A percentile compares a stretch with the other conserved stretches of the same genome.
Conservation (phyloP, 2,113 vertebrate species). For the Dipodomys stephensi region DNA sequence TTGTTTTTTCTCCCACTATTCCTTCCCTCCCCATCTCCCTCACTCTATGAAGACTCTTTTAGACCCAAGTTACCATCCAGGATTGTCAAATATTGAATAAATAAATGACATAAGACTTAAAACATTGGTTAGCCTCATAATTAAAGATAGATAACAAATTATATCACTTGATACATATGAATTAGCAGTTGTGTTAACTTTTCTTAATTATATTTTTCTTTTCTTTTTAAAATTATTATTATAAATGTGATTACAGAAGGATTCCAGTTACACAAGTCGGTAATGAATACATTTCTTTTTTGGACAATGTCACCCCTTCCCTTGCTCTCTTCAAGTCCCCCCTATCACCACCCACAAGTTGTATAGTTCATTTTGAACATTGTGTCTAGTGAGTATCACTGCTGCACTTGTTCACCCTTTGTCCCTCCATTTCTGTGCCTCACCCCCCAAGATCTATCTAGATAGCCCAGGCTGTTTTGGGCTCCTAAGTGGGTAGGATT, state of each 20-base stretch:
- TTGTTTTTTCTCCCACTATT: too few species aligned
- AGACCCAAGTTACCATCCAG: background rate
- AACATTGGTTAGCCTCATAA: background rate
- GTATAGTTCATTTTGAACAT: too few species aligned
- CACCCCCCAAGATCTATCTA: background rate
- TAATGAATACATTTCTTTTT: too few species aligned
- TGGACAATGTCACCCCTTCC: background rate
- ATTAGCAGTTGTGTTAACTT: background rate
- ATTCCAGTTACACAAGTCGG: too few species aligned
- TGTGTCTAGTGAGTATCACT: too few species aligned
- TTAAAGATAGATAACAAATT: background rate
- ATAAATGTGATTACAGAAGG: too few species aligned
- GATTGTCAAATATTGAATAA: background rate
- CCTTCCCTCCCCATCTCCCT: too few species aligned
- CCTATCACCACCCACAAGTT: too few species aligned
- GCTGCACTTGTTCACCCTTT: too few species aligned
- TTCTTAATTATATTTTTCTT: background rate
- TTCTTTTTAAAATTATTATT: background rate
- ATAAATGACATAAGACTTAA: background rate
- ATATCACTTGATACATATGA: background rate
- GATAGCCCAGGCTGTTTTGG: background rate
- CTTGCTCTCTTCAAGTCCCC: too few species aligned
- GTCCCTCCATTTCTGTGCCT: too few species aligned
- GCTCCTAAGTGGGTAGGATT: background rate
- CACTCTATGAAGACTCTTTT: background rate